Evolutionary conservation across 2,113 vertebrate genomes (phyloP).

Genomic region (Chaenogobius annularis): DNA sequence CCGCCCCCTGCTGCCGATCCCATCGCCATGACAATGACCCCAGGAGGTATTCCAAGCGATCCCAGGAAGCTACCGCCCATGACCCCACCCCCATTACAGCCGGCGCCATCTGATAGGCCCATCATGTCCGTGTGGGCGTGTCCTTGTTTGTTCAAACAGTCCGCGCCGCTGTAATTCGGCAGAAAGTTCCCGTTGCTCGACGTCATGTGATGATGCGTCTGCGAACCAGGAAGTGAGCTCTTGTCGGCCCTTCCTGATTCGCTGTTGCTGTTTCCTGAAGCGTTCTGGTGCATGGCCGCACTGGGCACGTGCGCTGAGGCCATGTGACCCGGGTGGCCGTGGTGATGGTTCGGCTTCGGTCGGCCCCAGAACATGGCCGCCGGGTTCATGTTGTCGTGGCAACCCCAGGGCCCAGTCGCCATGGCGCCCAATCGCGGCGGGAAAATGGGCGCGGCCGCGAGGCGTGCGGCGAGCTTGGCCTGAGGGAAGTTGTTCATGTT

Average conservation of each 20-base stretch:
- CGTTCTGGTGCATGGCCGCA: slow-evolving; percentile 78
- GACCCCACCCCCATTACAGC: slow-evolving; percentile 83
- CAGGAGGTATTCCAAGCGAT: slow-evolving; percentile 89
- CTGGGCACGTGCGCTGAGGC: slow-evolving; percentile 69
- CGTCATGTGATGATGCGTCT: slow-evolving; percentile 85
- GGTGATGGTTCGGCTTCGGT: slow-evolving; percentile 57
- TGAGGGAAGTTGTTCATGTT: slow-evolving; percentile 88
- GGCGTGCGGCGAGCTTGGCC: slow-evolving; percentile 83
- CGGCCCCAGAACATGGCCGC: slow-evolving; percentile 81
- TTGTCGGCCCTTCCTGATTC: slow-evolving; percentile 79
- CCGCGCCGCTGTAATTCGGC: slow-evolving; percentile 82
- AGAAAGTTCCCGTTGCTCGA: slow-evolving; percentile 77
- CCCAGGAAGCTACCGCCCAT: slow-evolving; percentile 88
- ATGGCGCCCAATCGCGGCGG: slow-evolving; percentile 79
- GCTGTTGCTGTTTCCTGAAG: slow-evolving; percentile 25
- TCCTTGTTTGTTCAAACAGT: slow-evolving; percentile 91
- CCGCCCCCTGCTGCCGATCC: slow-evolving; percentile 70
- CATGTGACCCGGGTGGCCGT: slow-evolving; percentile 59
- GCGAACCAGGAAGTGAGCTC: slow-evolving; percentile 78
- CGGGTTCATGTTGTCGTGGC: slow-evolving; percentile 78
- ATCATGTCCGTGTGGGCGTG: slow-evolving; percentile 70
- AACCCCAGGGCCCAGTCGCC: slow-evolving; percentile 85
- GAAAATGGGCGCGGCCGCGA: slow-evolving; percentile 86
- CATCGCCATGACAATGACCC: slow-evolving; percentile 95
- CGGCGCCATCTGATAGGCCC: slow-evolving; percentile 71